phyloP scores from a whole-genome alignment of 2,888 invertebrate genomes.

The Perizoma affinitatum region DNA sequence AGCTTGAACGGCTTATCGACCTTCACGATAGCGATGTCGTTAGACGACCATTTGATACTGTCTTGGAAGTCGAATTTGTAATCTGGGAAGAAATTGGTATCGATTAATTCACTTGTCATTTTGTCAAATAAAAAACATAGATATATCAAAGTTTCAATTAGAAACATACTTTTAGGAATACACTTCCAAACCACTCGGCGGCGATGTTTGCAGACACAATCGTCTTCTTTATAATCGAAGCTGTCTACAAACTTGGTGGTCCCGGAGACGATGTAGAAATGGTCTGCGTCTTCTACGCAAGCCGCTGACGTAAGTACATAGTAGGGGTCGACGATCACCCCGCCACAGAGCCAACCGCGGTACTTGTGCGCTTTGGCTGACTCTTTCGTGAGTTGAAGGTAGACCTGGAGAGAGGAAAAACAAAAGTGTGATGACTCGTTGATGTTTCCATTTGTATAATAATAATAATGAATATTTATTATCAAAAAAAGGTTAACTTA shows the following conservation, averaged over 20 bases:
- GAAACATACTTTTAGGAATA: slow-evolving; percentile 74
- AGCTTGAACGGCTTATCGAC: slow-evolving; percentile 73
- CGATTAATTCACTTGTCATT: not conserved
- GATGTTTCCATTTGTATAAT: too few relatives aligned
- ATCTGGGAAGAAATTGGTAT: slow-evolving; percentile 51
- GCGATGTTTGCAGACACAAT: slow-evolving; percentile 71
- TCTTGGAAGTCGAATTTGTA: slow-evolving; percentile 81
- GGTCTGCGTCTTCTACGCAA: slow-evolving; percentile 77
- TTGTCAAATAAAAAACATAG: not conserved
- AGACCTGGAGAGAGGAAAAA: slow-evolving; percentile 54
- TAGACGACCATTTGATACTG: slow-evolving; percentile 78
- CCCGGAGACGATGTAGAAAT: slow-evolving; percentile 74
- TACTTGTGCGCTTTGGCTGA: slow-evolving; percentile 78
- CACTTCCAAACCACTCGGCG: slow-evolving; percentile 77
- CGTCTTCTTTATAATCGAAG: slow-evolving; percentile 67
- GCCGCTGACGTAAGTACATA: slow-evolving; percentile 78
- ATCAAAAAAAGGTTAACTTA: too few relatives aligned
- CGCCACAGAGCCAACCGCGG: slow-evolving; percentile 76
- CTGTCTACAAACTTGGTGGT: slow-evolving; percentile 73
- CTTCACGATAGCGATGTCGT: slow-evolving; percentile 77
- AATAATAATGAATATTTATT: too few relatives aligned
- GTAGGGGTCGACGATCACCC: slow-evolving; percentile 66
- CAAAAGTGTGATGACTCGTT: too few relatives aligned
- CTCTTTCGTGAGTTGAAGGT: slow-evolving; percentile 73
- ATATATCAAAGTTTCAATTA: not conserved